phyloP scores from a whole-genome alignment of 2,888 invertebrate genomes.

The Tetanocera ferruginea region DNA sequence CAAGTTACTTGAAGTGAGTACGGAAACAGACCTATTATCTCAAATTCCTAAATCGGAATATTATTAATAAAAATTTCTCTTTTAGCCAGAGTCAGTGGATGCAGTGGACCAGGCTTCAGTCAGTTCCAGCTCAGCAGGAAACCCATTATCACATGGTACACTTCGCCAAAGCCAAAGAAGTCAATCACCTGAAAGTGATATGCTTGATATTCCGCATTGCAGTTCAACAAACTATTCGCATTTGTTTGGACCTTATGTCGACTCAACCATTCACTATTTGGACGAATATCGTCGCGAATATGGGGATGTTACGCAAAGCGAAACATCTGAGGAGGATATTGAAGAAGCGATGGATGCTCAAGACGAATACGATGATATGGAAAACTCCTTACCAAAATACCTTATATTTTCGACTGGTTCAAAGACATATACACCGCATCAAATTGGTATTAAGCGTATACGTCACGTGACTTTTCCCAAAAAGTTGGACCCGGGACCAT shows the following conservation, averaged over 20 bases:
- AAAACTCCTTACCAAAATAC: conserved; percentile 75
- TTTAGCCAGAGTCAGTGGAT: conserved; percentile 27
- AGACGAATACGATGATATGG: conserved; percentile 72
- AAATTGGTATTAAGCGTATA: conserved; percentile 84
- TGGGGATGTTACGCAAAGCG: conserved; percentile 50
- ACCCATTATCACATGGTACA: conserved; percentile 63
- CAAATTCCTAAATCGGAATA: too few relatives aligned
- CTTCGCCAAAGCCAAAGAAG: conserved; percentile 51
- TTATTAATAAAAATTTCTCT: neutral
- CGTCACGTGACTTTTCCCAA: conserved; percentile 78
- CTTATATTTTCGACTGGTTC: conserved; percentile 88
- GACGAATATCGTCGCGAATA: conserved; percentile 73
- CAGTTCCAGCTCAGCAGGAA: conserved; percentile 56
- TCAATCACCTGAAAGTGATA: conserved; percentile 51
- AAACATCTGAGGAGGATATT: conserved; percentile 47
- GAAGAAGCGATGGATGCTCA: conserved; percentile 56
- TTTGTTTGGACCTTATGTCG: conserved; percentile 43
- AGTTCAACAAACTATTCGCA: conserved; percentile 30
- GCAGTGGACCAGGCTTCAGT: conserved; percentile 44
- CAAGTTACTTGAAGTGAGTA: too few relatives aligned
- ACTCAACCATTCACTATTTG: conserved; percentile 73
- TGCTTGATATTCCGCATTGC: conserved; percentile 55
- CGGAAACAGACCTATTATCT: too few relatives aligned
- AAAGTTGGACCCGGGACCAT: conserved; percentile 77
- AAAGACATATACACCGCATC: conserved; percentile 87